Conservation (phyloP, 2,888 invertebrate species). For the Apotomis betuletana region DNA sequence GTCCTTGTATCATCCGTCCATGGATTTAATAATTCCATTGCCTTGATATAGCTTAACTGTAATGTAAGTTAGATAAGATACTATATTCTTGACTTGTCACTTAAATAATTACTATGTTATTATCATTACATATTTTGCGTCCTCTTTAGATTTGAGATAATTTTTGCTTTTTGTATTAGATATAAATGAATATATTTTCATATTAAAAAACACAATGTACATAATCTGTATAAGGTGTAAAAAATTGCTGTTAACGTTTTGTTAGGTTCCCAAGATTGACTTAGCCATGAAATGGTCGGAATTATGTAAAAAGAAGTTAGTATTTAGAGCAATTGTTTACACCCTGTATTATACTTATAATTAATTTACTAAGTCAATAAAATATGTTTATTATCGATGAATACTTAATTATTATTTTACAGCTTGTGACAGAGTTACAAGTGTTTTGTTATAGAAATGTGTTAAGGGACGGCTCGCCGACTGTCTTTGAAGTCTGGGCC, state of each 20-base stretch:
- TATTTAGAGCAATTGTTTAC: constrained; percentile 64
- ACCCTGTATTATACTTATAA: constrained; percentile 66
- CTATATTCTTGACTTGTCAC: constrained; percentile 40
- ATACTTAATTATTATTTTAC: constrained; percentile 57
- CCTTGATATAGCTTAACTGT: constrained; percentile 39
- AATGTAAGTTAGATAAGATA: constrained; percentile 38
- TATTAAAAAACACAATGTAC: constrained; percentile 68
- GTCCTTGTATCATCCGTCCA: too few species aligned
- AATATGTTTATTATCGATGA: constrained; percentile 56
- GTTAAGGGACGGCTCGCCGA: not conserved
- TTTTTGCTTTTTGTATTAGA: constrained; percentile 47
- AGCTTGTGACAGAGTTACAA: constrained; percentile 27
- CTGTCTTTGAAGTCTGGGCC: not conserved
- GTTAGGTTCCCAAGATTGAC: constrained; percentile 24
- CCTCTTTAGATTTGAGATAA: constrained; percentile 46
- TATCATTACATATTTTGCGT: constrained; percentile 44
- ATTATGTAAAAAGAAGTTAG: constrained; percentile 41
- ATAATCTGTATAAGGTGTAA: constrained; percentile 72
- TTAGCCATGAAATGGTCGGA: constrained; percentile 65
- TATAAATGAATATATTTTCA: constrained; percentile 65
- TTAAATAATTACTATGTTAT: constrained; percentile 37
- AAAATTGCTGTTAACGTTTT: constrained; percentile 59
- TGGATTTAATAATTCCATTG: constrained; percentile 37
- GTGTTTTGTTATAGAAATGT: constrained; percentile 21
- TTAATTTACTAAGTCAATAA: constrained; percentile 53